Base-by-base conservation (phyloP, 1,140 invertebrate genomes). In the Aphaenogaster rudis region DNA sequence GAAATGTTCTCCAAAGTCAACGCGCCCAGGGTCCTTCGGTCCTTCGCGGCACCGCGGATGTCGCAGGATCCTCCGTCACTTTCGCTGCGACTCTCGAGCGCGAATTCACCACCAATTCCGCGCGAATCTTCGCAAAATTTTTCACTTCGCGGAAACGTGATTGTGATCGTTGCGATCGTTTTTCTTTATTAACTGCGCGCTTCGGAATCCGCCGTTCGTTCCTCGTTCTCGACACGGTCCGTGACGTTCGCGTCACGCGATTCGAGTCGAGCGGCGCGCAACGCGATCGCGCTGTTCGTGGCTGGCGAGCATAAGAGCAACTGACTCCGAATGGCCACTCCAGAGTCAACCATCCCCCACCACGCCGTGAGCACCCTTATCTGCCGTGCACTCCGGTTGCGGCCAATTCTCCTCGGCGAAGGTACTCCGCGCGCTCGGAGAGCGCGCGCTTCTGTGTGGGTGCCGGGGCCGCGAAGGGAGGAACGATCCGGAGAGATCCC, bases 251-350 rank as follows among this genome's bases (percentile, higher is more conserved):
- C 11, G 86, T 87, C 78, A 87, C 80, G 85, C 91, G 87, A 80
- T 54, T 48, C 81, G 76, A 74, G 50, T 77, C 82, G 72, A 67
- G 67, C 64, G 81, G 91, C 87, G 84, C 76, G 87, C 61, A 50
- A 71, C 84, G 78, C 80, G 66, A 42, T 81, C 71, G 76, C 71
- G 77, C 89, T 94, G 94, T 94, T 94, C 88, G 91, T 93, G 71
- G 90, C 88, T 91, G 94, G 93, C 94, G 87, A 95, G 93, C 94
- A 94, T 94, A 95, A 94, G 94, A 95, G 94, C 94, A 94, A 95
- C 94, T 94, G 94, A 94, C 94, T 94, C 86, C 89, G 92, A 92
- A 77, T 92, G 84, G 91, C 91, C 94, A 94, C 88, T 94, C 91
- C 90, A 91, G 91, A 93, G 92, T 92, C 91, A 91, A 92, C 88